Base-by-base conservation (phyloP, 2,797 vertebrate species). In the Parotocinclus haroldoi region DNA sequence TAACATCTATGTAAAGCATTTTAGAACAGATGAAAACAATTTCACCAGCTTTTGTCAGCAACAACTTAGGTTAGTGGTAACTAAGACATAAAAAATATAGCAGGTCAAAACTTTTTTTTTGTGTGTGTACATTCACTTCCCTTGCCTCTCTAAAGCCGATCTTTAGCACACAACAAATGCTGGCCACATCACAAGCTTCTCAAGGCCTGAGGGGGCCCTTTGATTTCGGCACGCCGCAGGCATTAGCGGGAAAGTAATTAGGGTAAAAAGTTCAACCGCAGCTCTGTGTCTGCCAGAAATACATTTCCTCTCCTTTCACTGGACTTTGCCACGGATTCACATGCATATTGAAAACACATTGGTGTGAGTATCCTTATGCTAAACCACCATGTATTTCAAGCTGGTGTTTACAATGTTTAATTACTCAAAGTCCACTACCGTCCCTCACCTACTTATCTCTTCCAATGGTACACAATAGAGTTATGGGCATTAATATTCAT, bases 191-290 rank as follows among this genome's bases (percentile, higher is more conserved):
- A 96, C 89, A 96, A 90, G 79, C 86, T 87, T 88, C 88, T 81
- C 81, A 89, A 85, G 89, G 89, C 91, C 92, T 81, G 86, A 83
- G 92, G 92, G 91, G 87, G 86, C 81, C 85, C 91, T 91, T 92
- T 94, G 90, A 95, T 94, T 95, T 91, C 87, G 90, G 92, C 90
- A 90, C 81, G 90, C 94, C 91, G 88, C 87, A 89, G 92, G 92
- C 94, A 93, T 94, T 92, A 94, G 91, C 75, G 85, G 88, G 85
- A 93, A 92, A 92, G 87, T 94, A 95, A 96, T 95, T 91, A 96
- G 93, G 94, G 95, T 95, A 96, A 96, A 96, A 95, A 96, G 93
- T 96, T 96, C 93, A 96, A 88, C 92, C 92, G 79, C 90, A 91
- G 89, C 76, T 90, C 87, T 81, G 83, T 83, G 88, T 88, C 90